Conservation (phyloP, 2,113 vertebrate genomes). For the Pygoscelis antarcticus region DNA sequence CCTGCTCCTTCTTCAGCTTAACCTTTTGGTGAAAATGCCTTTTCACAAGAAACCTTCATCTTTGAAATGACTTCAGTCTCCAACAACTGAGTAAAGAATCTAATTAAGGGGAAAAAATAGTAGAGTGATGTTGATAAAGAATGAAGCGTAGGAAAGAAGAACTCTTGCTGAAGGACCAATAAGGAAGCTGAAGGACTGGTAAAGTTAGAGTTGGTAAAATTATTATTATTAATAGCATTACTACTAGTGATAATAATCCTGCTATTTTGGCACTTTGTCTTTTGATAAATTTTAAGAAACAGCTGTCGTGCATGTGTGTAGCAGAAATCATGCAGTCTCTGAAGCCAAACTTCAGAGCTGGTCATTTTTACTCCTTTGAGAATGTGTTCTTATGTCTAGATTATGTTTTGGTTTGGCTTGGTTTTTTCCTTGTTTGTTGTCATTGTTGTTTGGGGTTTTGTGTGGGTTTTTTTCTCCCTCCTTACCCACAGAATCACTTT, state of each 20-base stretch:
- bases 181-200: not conserved
- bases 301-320: not conserved
- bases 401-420: not conserved
- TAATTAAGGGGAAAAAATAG: not conserved
- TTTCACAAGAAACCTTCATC: not conserved
- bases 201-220: not conserved
- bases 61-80: not conserved
- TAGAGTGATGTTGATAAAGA: not conserved
- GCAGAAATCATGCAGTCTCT: not conserved
- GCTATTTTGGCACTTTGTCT: not conserved
- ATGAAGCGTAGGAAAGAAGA: accelerated
- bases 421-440: not conserved
- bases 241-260: not conserved
- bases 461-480: accelerated
- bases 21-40: not conserved
- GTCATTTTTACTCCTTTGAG: not conserved
- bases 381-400: not conserved
- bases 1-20: not conserved
- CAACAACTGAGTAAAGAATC: not conserved
- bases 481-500: not conserved
- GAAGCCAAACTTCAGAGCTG: not conserved
- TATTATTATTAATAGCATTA: not conserved
- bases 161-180: not conserved
- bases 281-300: not conserved
- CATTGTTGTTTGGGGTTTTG: not conserved